A percentile compares a stretch with the other conserved stretches of the same genome.
phyloP scores from a whole-genome alignment of 2,888 invertebrate species.

The Spisula solida region DNA sequence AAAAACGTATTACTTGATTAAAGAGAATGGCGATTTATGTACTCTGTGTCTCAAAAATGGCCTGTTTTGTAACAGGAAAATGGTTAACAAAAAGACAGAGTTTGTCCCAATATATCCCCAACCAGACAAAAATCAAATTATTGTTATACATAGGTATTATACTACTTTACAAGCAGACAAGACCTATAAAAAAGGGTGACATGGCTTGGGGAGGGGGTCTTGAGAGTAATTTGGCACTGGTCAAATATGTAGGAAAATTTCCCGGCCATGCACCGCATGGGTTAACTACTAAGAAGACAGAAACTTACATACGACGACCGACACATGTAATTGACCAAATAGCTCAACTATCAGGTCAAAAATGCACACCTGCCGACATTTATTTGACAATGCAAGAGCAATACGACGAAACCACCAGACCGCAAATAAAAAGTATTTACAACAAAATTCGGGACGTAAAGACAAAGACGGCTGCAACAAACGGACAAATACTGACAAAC shows the following conservation, averaged over 20 bases:
- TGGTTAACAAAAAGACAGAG: background rate
- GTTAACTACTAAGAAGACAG: background rate
- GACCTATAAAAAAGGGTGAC: constrained; percentile 45
- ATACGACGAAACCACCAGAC: constrained; percentile 31
- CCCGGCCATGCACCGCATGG: constrained; percentile 41
- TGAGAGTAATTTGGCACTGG: constrained; percentile 1
- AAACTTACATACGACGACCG: constrained; percentile 32
- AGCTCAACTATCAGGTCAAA: background rate
- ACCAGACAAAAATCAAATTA: constrained; percentile 20
- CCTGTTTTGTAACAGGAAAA: constrained; percentile 4
- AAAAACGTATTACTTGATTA: background rate
- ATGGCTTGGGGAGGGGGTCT: constrained; percentile 36
- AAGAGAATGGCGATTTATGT: background rate
- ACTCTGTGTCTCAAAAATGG: background rate
- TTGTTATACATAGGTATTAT: constrained; percentile 28
- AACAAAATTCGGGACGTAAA: background rate
- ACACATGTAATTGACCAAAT: constrained; percentile 41
- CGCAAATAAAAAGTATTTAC: constrained; percentile 14
- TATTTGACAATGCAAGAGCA: constrained; percentile 16
- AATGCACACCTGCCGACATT: constrained; percentile 21
- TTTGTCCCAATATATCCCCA: constrained; percentile 35
- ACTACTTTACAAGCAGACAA: constrained; percentile 21
- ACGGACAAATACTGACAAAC: background rate
- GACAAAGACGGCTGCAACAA: background rate
- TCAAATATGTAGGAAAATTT: constrained; percentile 48